Conservation (phyloP, 2,888 invertebrate species). For the Herminia tarsipennalis region DNA sequence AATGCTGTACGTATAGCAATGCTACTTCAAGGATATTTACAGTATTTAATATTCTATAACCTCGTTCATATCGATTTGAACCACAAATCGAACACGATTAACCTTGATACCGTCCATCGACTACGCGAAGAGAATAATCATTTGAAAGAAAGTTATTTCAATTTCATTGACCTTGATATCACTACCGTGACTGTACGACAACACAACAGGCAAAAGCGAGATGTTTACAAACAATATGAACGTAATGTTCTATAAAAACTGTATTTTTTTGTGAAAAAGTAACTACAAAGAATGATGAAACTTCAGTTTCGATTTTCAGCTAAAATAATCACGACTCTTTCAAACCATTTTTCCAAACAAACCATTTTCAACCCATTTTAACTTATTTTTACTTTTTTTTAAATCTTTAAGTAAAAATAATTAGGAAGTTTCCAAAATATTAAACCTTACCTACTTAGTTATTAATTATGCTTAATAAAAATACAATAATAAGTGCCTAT, state of each 20-base stretch:
- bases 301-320: not conserved
- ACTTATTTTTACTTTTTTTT: too few species aligned
- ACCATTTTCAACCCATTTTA: too few species aligned
- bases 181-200: constrained; percentile 57
- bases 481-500: too few species aligned
- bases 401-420: too few species aligned
- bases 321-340: too few species aligned
- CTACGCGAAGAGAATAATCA: constrained; percentile 49
- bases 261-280: constrained; percentile 6
- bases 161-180: constrained; percentile 72
- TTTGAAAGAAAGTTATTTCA: constrained; percentile 70
- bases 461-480: too few species aligned
- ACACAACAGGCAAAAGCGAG: constrained; percentile 42
- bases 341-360: too few species aligned
- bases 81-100: constrained; percentile 32
- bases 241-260: constrained; percentile 30
- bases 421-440: too few species aligned
- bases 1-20: too few species aligned
- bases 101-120: constrained; percentile 53
- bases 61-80: constrained; percentile 18
- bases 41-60: constrained; percentile 11
- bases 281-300: not conserved
- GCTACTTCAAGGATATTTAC: constrained; percentile 3
- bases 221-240: constrained; percentile 65
- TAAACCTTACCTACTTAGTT: too few species aligned